Percentiles rank a stretch among this genome's conserved stretches.
These are phyloP conservation scores for Sphyrna mokarran DNA, from an alignment of 2,113 vertebrate species.

Conservation along the genomic window DNA sequence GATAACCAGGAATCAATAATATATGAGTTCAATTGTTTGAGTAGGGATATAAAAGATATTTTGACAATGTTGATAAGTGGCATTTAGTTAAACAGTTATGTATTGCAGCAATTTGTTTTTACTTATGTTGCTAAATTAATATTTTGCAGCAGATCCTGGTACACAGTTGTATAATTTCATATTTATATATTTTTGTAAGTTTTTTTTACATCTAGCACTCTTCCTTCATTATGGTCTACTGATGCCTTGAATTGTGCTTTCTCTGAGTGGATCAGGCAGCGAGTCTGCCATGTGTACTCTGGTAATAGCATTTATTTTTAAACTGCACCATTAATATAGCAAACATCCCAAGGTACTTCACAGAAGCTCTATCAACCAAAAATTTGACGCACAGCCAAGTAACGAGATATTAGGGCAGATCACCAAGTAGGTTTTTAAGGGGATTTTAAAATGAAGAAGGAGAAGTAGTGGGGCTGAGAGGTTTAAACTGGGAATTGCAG, in stretches of 20 bases:
- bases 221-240: background rate
- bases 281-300: background rate
- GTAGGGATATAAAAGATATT: background rate
- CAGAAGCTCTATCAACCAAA: background rate
- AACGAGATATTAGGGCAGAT: background rate
- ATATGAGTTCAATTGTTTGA: constrained; percentile 15
- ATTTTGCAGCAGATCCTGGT: background rate
- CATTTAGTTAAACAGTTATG: constrained; percentile 28
- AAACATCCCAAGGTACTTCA: background rate
- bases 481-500: background rate
- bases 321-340: background rate
- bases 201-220: background rate
- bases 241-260: background rate
- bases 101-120: background rate
- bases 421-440: background rate
- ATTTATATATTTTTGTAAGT: background rate
- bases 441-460: background rate
- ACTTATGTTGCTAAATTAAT: background rate
- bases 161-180: background rate
- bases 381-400: too few relatives aligned
- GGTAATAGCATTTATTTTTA: background rate
- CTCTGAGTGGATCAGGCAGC: background rate
- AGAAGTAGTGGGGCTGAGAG: too few relatives aligned
- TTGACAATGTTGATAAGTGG: background rate
- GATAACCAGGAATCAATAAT: constrained; percentile 29